These are phyloP conservation scores for Elysia crispata DNA, from an alignment of 2,888 invertebrate species.

Conservation along the genomic window DNA sequence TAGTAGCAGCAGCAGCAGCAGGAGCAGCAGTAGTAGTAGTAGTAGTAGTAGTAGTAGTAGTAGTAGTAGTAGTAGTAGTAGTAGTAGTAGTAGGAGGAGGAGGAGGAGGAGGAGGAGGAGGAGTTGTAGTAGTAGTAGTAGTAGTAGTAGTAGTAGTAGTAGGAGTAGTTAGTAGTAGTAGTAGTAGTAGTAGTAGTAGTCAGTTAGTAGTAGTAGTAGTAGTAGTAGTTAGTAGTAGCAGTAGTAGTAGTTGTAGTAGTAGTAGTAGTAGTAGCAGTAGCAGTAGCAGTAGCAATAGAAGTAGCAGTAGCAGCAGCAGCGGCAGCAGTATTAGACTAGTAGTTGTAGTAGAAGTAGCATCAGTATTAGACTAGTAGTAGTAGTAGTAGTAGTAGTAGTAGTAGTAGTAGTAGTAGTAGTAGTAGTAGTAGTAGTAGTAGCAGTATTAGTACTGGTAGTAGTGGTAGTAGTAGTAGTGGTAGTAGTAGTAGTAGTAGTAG, in stretches of 20 bases:
- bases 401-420: constrained; percentile 20
- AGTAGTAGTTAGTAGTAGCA: no score
- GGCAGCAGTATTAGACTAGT: background rate
- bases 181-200: background rate
- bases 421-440: constrained; percentile 10
- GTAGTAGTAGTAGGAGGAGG: background rate
- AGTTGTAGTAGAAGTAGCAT: background rate
- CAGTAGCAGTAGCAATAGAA: background rate
- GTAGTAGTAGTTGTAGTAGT: background rate
- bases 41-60: background rate
- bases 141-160: no score
- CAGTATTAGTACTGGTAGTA: background rate
- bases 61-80: background rate
- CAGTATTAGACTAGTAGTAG: background rate
- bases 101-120: no score
- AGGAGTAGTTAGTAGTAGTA: background rate
- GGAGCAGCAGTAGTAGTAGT: background rate
- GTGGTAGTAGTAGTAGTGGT: background rate
- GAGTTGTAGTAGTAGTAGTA: no score
- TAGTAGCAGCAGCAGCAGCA: constrained; percentile 3
- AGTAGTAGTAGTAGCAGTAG: background rate
- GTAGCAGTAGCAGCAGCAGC: background rate
- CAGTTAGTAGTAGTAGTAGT: background rate
- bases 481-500: background rate
- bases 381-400: background rate